Conservation (phyloP, 2,888 invertebrate genomes). For the Hipparchia semele region DNA sequence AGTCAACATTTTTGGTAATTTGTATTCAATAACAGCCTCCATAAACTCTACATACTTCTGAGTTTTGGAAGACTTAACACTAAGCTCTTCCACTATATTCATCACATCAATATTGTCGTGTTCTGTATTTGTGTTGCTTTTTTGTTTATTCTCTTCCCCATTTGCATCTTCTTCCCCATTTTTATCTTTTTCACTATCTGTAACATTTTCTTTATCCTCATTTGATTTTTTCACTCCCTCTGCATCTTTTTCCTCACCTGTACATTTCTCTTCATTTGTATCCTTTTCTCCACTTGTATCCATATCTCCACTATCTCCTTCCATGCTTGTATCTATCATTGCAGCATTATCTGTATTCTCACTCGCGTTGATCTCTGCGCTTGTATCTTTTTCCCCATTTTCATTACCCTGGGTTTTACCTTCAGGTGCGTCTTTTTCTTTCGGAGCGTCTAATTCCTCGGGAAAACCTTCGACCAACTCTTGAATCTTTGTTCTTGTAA, state of each 20-base stretch:
- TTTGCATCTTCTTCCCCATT: neutral
- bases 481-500: neutral
- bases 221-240: neutral
- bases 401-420: neutral
- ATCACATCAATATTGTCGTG: neutral
- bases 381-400: neutral
- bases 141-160: neutral
- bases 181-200: too few relatives aligned
- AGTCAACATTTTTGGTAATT: constrained; percentile 51
- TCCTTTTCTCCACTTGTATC: neutral
- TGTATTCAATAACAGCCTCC: constrained; percentile 40
- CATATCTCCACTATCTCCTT: neutral
- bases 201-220: neutral
- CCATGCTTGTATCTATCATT: neutral
- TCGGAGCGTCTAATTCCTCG: neutral
- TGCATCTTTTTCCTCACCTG: neutral
- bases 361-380: neutral
- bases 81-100: neutral
- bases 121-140: neutral
- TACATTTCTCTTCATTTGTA: neutral
- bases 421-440: neutral
- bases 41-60: constrained; percentile 39
- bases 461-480: constrained; percentile 6
- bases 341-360: neutral
- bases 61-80: constrained; percentile 15